Conservation (phyloP, 2,888 invertebrate species). For the Unio delphinus region DNA sequence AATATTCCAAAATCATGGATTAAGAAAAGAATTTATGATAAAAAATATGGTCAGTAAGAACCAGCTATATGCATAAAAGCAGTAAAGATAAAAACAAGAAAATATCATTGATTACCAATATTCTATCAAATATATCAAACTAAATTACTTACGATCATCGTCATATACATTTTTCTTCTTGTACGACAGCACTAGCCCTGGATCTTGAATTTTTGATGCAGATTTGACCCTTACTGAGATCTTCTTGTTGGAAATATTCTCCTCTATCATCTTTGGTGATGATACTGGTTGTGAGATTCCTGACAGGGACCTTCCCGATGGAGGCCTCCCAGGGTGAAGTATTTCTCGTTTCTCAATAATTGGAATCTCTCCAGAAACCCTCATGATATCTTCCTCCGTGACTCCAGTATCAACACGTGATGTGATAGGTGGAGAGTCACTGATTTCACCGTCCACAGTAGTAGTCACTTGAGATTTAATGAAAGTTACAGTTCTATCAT, state of each 20-base stretch:
- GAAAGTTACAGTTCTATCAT: slow-evolving; percentile 27
- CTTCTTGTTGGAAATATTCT: slow-evolving; percentile 14
- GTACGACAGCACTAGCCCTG: slow-evolving; percentile 42
- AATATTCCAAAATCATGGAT: too few species aligned
- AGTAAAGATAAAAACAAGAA: too few species aligned
- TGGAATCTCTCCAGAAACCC: slow-evolving; percentile 49
- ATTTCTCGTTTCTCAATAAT: slow-evolving; percentile 40
- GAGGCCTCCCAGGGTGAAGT: slow-evolving; percentile 16
- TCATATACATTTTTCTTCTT: slow-evolving; percentile 63
- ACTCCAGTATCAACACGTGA: slow-evolving; percentile 14
- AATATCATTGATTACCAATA: too few species aligned
- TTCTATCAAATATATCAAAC: too few species aligned
- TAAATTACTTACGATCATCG: slow-evolving; percentile 47
- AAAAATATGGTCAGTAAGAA: too few species aligned
- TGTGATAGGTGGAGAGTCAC: slow-evolving; percentile 10
- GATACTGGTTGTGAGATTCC: slow-evolving; percentile 10
- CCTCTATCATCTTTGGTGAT: slow-evolving; percentile 11
- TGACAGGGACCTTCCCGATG: slow-evolving; percentile 11
- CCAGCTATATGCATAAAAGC: too few species aligned
- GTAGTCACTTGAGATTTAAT: slow-evolving; percentile 7
- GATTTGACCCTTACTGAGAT: slow-evolving; percentile 4
- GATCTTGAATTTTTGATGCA: slow-evolving; percentile 19
- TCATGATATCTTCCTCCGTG: slow-evolving; percentile 39
- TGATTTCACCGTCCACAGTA: slow-evolving; percentile 1
- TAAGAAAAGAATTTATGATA: too few species aligned